Base-by-base conservation (phyloP, 2,113 vertebrate genomes). In the Lophochroa leadbeateri region DNA sequence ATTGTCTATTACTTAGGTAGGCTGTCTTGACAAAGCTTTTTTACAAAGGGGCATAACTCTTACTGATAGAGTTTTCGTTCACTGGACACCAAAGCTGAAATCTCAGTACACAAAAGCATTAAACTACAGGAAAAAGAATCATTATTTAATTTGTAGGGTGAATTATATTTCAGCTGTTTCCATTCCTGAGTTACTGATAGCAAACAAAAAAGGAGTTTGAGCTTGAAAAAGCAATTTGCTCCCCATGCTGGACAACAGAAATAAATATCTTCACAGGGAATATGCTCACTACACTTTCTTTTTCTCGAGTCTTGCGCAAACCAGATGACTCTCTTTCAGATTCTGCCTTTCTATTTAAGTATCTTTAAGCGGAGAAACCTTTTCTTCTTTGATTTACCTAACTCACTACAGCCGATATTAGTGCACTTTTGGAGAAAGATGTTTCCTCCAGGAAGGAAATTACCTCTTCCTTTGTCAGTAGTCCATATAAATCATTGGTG, bases 221-320 rank as follows among this genome's bases (percentile, higher is more conserved):
- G 37, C 64, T 83, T 86, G 88, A 81, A 86, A 90, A 95, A 90
- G 15, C 43, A 86, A 88, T 86, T 65, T 75, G 49, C n/a, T 86
- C n/a, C 41, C 46, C 4, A 27, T 39, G n/a, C 24, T 55, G 31
- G 19, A 55, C 17, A 33, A 84, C 55, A 86, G 60, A 69, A 90
- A 81, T 41, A 93, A 90, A 20, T 78, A 80, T 14, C 53, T 80
- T 85, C 60, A 75, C 50, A 81, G 61, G 14, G 16, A 43, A 74
- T n/a, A 33, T 44, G n/a, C 60, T 88, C 47, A 20, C 25, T 33
- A 63, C 9, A 24, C 4, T 58, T 91, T 11, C 17, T 74, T 82
- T 57, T 83, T 63, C 49, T 77, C n/a, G 13, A 60, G 39, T 33
- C 35, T 64, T 69, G 46, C 33, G 33, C 64, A 55, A 89, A 58